Conservation (phyloP, 2,113 vertebrate species). For the Halcyon malimbica region DNA sequence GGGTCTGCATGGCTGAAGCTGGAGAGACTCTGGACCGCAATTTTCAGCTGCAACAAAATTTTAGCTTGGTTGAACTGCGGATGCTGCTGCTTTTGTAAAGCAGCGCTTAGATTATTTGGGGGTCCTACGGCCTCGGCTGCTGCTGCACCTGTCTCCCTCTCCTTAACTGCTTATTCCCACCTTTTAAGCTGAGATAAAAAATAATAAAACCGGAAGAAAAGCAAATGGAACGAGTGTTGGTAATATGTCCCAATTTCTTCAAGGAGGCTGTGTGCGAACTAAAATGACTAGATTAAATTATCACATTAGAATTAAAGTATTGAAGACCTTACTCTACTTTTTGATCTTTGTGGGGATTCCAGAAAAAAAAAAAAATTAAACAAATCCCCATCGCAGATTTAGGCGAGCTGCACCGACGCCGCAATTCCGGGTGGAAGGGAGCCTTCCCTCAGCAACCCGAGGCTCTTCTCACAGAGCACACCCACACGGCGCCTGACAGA, state of each 20-base stretch:
- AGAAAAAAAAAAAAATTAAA: not conserved
- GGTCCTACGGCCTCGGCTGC: not conserved
- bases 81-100: not conserved
- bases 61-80: not conserved
- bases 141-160: not conserved
- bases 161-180: not conserved
- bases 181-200: not conserved
- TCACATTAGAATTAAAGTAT: constrained; percentile 28
- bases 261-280: constrained; percentile 13
- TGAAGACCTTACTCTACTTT: constrained; percentile 19
- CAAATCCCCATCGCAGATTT: not conserved
- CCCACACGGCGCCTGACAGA: not conserved
- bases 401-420: not conserved
- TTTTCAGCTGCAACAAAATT: not conserved
- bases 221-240: not conserved
- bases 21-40: not conserved
- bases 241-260: constrained; percentile 35
- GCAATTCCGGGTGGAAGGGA: not conserved
- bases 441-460: not conserved
- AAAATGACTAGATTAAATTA: constrained; percentile 17
- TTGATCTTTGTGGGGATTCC: constrained; percentile 3
- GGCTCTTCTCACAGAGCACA: not conserved
- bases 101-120: not conserved
- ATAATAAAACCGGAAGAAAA: not conserved
- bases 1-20: not conserved